These are phyloP conservation scores for Uromys caudimaculatus DNA, from an alignment of 2,797 vertebrate species.

Conservation along the genomic window DNA sequence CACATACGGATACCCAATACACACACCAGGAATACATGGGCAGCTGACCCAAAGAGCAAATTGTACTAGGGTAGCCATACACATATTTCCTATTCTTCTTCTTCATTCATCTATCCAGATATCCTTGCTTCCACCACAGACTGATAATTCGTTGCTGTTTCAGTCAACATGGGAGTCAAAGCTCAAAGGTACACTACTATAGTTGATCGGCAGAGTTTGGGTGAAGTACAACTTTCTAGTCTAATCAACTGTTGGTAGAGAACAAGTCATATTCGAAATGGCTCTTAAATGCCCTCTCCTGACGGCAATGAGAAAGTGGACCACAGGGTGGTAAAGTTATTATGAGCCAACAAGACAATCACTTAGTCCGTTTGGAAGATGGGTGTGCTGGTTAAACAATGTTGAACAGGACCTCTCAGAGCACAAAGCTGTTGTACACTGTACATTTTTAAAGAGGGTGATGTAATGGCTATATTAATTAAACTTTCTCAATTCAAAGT, in stretches of 20 bases:
- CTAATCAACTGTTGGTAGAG: not conserved
- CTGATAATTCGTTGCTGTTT: not conserved
- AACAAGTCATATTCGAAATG: not conserved
- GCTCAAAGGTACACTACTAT: not conserved
- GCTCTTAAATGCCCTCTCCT: not conserved
- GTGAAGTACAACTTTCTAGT: not conserved
- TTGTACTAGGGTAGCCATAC: fast-evolving
- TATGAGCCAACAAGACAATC: not conserved
- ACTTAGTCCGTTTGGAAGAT: not conserved
- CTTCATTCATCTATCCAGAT: not conserved
- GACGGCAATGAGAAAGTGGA: not conserved
- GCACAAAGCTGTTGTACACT: not conserved
- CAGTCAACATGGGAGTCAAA: not conserved
- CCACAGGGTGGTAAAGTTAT: not conserved
- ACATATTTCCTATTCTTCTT: not conserved
- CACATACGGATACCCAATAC: not conserved
- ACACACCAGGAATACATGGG: not conserved
- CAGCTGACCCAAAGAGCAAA: not conserved
- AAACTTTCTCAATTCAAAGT: not conserved
- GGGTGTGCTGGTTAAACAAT: not conserved
- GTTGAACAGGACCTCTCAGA: not conserved
- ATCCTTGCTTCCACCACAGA: not conserved
- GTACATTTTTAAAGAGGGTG: not conserved
- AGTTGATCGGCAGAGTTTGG: not conserved
- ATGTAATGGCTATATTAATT: not conserved